A percentile compares a stretch with the other conserved stretches of the same genome.
Conservation (phyloP, 2,113 vertebrate species). For the Cygnus buccinator region DNA sequence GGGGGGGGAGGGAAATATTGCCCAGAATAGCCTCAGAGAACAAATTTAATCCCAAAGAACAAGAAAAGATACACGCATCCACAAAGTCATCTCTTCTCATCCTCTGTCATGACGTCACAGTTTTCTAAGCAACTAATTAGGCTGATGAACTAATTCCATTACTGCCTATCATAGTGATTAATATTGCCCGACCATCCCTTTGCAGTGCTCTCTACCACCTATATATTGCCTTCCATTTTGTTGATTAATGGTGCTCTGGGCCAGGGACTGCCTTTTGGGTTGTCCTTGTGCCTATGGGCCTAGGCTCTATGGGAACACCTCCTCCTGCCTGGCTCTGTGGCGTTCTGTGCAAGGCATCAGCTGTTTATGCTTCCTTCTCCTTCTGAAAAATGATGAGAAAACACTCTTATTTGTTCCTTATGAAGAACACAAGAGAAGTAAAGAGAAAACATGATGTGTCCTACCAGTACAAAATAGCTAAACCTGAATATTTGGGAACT, state of each 20-base stretch:
- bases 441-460: neutral
- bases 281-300: neutral
- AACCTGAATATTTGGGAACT: neutral
- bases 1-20: neutral
- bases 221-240: neutral
- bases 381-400: neutral
- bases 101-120: neutral
- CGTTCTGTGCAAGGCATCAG: neutral
- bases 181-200: neutral
- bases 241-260: neutral
- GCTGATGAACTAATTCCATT: conserved; percentile 39
- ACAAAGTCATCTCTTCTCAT: neutral
- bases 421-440: neutral
- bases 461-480: neutral
- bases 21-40: neutral
- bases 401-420: neutral
- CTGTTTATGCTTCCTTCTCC: neutral
- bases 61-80: neutral
- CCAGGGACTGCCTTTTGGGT: neutral
- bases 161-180: neutral
- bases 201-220: neutral
- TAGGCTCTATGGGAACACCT: neutral
- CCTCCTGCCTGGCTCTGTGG: rapidly evolving
- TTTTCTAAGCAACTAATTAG: neutral
- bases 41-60: neutral